Evolutionary conservation across 2,888 invertebrate genomes (phyloP), one percentile per base, ranked within the genome.

Genomic region (Drosophila siamana): DNA sequence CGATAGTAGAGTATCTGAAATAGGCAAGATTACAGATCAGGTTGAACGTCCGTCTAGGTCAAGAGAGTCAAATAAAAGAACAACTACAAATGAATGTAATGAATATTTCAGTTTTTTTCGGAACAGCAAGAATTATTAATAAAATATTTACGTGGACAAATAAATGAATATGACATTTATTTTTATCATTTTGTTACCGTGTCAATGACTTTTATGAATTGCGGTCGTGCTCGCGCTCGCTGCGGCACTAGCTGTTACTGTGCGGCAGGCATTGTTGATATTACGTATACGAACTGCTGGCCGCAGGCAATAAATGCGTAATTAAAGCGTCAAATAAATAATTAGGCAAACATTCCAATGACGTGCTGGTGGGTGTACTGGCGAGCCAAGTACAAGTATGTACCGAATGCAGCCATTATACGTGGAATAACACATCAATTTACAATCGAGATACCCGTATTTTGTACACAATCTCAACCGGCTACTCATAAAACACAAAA

Each of bases 281-380:
- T 78, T 64, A 72, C 69, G 77, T 64, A 85, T 83, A 79, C 79
- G 79, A 77, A 68, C 40, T 24, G 73, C 22, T 65, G 60, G 60
- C 63, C 77, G 47, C 62, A 24, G 33, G 65, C 76, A 80, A 85
- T 80, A 87, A 82, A 82, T 67, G 69, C 68, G 76, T 74, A 85
- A 87, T 85, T 87, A 87, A 80, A 74, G 69, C 77, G 81, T 66
- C 82, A 84, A 84, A 83, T 69, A 86, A 84, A 86, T 84, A 86
- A 83, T 74, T 79, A 77, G 74, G 22, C 62, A 54, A 66, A 52
- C 71, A 74, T 69, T 69, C 46, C 38, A 60, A 38, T 72, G 13
- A 59, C 36, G 36, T 54, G 59, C 36, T 46, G 16, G 33, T 47
- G 43, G n/a, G 16, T 13, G 22, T 44, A 28, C 38, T 28, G 36